These are phyloP conservation scores for Chloroceryle aenea DNA, from an alignment of 2,113 vertebrate genomes.

Conservation along the genomic window DNA sequence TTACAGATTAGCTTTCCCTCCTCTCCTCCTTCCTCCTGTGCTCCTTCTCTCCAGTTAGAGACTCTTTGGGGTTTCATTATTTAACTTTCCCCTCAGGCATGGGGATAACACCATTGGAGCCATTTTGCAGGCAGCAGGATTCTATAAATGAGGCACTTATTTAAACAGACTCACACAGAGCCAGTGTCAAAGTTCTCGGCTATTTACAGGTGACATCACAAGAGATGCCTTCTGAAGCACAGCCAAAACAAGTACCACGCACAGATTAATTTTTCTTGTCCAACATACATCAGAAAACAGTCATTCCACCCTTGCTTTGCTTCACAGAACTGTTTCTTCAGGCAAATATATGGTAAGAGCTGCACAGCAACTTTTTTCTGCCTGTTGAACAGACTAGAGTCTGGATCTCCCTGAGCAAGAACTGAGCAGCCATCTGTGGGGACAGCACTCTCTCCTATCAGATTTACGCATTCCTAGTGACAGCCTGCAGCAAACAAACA, in stretches of 20 bases:
- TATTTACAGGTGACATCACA: conserved; percentile 88
- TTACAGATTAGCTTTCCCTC: conserved; percentile 74
- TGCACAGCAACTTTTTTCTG: background rate
- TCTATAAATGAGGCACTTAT: conserved; percentile 82
- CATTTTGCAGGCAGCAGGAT: conserved; percentile 85
- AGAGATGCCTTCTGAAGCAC: conserved; percentile 57
- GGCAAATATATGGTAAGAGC: background rate
- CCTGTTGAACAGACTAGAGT: background rate
- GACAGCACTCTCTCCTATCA: background rate
- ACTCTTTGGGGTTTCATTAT: conserved; percentile 76
- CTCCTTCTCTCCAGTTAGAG: conserved; percentile 35
- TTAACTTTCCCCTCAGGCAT: conserved; percentile 72
- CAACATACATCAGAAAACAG: conserved; percentile 42
- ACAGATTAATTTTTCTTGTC: conserved; percentile 63
- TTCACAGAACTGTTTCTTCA: conserved; percentile 11
- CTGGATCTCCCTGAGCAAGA: background rate
- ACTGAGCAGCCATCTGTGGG: background rate
- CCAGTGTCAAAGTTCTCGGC: conserved; percentile 80
- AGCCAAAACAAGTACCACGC: conserved; percentile 8
- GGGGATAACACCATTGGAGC: conserved; percentile 84
- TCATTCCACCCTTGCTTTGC: background rate
- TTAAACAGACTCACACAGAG: conserved; percentile 86
- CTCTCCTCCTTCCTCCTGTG: background rate
- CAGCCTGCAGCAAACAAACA: background rate
- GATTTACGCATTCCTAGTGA: background rate